Evolutionary conservation across 2,797 vertebrate genomes (phyloP).

Genomic region (Manis javanica): DNA sequence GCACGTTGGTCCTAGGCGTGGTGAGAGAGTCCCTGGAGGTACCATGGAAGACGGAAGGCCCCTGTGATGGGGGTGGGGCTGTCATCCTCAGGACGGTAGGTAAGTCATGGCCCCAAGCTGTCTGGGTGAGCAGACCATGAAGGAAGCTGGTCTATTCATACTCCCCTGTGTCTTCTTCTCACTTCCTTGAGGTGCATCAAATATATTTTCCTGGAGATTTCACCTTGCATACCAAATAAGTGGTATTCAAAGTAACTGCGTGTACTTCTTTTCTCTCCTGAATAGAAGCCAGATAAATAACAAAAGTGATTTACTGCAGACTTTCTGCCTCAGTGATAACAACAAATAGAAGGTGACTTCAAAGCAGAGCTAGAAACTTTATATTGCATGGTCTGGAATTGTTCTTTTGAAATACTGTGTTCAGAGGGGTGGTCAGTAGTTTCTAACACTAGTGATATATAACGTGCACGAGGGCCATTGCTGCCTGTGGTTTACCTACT

Average conservation of each 20-base stretch:
- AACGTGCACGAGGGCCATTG: background rate
- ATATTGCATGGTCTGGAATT: background rate
- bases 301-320: slow-evolving; percentile 46
- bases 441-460: background rate
- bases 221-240: background rate
- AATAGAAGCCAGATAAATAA: slow-evolving; percentile 43
- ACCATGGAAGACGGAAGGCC: background rate
- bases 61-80: background rate
- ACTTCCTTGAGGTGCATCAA: background rate
- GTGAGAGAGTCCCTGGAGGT: background rate
- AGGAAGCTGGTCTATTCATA: background rate
- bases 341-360: slow-evolving; percentile 13
- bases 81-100: background rate
- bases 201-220: background rate
- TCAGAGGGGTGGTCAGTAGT: background rate
- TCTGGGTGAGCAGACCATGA: background rate
- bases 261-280: background rate
- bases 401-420: background rate
- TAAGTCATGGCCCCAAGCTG: accelerated
- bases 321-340: background rate
- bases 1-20: background rate
- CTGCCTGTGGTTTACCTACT: slow-evolving; percentile 15
- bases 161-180: background rate
- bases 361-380: slow-evolving; percentile 35
- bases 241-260: background rate